Evolutionary conservation across 2,888 invertebrate species (phyloP).

Genomic region (Sinhomidia bicolor): DNA sequence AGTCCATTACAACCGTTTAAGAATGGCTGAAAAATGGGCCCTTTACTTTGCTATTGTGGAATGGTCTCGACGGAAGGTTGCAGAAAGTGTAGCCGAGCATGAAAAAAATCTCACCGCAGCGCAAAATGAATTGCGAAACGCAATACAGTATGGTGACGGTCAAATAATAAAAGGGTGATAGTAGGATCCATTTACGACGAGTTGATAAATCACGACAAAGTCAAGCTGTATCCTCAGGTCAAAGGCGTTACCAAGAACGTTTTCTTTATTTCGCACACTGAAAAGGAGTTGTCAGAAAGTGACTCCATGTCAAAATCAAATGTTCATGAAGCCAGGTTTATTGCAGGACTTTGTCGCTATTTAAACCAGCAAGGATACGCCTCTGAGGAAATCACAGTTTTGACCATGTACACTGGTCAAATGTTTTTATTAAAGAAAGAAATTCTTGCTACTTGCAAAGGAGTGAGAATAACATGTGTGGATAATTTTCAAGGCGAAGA

Average conservation of each 20-base stretch:
- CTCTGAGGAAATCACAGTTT: conserved; percentile 86
- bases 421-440: conserved; percentile 84
- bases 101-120: conserved; percentile 84
- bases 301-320: conserved; percentile 86
- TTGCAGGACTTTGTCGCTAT: conserved; percentile 85
- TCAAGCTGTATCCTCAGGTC: conserved; percentile 84
- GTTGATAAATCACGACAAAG: conserved; percentile 85
- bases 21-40: conserved; percentile 71
- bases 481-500: conserved; percentile 93
- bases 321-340: conserved; percentile 86
- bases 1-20: conserved; percentile 38
- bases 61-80: conserved; percentile 79
- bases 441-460: background rate
- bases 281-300: conserved; percentile 85
- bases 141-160: conserved; percentile 70
- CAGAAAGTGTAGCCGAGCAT: conserved; percentile 82
- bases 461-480: conserved; percentile 85
- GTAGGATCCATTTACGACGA: conserved; percentile 87
- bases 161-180: conserved; percentile 80
- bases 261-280: conserved; percentile 87
- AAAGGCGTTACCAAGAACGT: conserved; percentile 85
- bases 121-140: conserved; percentile 64
- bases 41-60: conserved; percentile 77
- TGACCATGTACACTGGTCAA: conserved; percentile 89
- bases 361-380: conserved; percentile 85